Conservation (phyloP, 2,797 vertebrate genomes). For the Ceyx erithaca region DNA sequence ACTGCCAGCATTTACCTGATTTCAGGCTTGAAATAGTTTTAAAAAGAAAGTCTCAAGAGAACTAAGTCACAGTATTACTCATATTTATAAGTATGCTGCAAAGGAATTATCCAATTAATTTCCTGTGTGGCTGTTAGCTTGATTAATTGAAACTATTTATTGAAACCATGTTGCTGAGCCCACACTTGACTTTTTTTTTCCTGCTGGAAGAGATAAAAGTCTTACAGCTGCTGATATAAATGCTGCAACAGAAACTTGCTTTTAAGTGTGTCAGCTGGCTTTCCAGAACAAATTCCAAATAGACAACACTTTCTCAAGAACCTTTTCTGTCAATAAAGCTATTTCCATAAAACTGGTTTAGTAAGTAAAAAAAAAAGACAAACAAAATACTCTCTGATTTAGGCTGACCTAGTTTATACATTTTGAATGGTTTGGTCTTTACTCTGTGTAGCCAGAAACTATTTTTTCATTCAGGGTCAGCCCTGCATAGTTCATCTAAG, state of each 20-base stretch:
- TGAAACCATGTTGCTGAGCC: conserved; percentile 11
- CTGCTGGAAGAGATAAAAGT: background rate
- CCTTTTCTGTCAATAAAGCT: background rate
- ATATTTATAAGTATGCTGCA: background rate
- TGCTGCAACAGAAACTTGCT: background rate
- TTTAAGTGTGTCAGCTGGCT: background rate
- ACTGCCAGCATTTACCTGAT: background rate
- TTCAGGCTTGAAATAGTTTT: background rate
- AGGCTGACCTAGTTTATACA: background rate
- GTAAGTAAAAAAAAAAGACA: background rate
- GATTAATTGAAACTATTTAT: conserved; percentile 22
- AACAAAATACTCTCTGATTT: background rate
- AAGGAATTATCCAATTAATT: conserved; percentile 26
- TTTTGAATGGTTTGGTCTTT: background rate
- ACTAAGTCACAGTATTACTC: background rate
- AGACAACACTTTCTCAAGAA: background rate
- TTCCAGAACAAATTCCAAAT: background rate
- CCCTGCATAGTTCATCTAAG: background rate
- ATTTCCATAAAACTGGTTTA: background rate
- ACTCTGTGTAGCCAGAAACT: background rate
- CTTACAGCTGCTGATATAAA: background rate
- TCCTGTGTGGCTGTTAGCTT: background rate
- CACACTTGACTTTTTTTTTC: background rate
- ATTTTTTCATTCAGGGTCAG: background rate
- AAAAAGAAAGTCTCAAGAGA: background rate